Evolutionary conservation across 2,113 vertebrate species (phyloP), one percentile per base, ranked within the genome.

Genomic region (Collichthys lucidus): DNA sequence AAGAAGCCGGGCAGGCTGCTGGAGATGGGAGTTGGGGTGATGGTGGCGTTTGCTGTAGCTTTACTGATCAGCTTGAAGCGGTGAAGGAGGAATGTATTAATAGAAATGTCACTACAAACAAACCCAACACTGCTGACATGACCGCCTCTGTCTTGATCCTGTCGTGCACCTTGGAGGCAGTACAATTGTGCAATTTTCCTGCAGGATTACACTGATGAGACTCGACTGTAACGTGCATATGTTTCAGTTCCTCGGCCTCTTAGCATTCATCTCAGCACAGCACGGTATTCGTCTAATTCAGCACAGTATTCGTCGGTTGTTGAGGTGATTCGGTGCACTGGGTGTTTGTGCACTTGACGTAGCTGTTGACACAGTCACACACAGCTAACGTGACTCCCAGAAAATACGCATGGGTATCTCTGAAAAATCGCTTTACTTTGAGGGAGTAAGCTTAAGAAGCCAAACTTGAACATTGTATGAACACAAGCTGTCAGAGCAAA

Each of bases 31-130:
- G 0, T 91, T 0, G 24, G 6, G 0, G 0, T 93, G 0, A 0
- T 96, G 64, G 1, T 95, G 2, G 2, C n/a, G 0, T 2, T 82
- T 7, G 87, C 81, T 0, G 0, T 83, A 0, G 26, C 7, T 0
- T 0, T 95, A 1, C 0, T 94, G 1, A 0, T 83, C 0, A 86
- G 65, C 52, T 0, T 91, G 0, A 85, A 59, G 20, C 1, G 12
- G 2, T 82, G 50, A 83, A 22, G 1, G 55, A 69, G 62, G 53
- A 16, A 5, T 5, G 61, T 42, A 16, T 19, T 42, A 62, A 62
- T 3, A 5, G 24, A 10, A 26, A 14, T 47, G 26, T 49, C 61
- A 14, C 14, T 29, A 80, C 53, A 67, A 52, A 31, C 5, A 29
- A 56, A 52, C 50, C 44, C 11, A 50, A 42, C 17, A 59, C 26